Evolutionary conservation across 2,888 invertebrate genomes (phyloP).

Genomic region (Hemaris fuciformis): DNA sequence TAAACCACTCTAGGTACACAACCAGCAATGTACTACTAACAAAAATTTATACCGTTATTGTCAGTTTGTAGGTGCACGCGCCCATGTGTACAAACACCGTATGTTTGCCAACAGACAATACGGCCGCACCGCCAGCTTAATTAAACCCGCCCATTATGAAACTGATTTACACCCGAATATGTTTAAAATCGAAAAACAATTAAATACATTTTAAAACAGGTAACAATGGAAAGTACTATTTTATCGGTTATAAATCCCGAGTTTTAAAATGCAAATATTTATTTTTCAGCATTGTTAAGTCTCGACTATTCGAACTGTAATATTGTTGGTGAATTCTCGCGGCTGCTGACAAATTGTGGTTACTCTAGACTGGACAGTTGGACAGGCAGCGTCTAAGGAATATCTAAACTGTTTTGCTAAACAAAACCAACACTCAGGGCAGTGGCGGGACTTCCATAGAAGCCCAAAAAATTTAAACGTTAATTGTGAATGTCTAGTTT

Average conservation of each 20-base stretch:
- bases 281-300: not conserved
- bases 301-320: not conserved
- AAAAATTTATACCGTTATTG: not conserved
- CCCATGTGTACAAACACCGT: not conserved
- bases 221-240: not conserved
- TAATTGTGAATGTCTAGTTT: too few relatives aligned
- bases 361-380: not conserved
- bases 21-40: not conserved
- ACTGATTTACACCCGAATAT: not conserved
- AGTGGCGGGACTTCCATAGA: not conserved
- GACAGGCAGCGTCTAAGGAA: not conserved
- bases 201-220: not conserved
- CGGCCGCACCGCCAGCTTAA: not conserved
- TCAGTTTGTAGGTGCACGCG: not conserved
- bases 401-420: not conserved
- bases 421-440: not conserved
- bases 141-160: conserved; percentile 3
- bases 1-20: not conserved
- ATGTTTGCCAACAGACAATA: not conserved
- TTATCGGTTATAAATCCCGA: not conserved
- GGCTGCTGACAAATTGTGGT: not conserved
- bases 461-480: too few relatives aligned
- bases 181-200: not conserved
- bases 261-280: not conserved
- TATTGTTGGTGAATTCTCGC: not conserved